Evolutionary conservation across 2,113 vertebrate genomes (phyloP).

Genomic region (Oceanodroma tethys): DNA sequence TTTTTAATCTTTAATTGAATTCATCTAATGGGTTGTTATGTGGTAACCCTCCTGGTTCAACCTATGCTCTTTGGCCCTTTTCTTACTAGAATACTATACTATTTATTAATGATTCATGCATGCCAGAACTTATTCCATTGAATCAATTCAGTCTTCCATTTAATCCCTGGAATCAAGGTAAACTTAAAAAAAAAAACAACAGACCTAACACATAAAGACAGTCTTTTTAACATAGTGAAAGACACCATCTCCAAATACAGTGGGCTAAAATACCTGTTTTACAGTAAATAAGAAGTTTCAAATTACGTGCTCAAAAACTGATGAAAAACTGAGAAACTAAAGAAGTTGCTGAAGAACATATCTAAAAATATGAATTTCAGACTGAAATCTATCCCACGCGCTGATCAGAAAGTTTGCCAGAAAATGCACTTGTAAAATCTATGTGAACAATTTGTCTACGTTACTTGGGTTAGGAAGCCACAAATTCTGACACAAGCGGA

Average conservation of each 20-base stretch:
- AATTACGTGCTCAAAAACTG: neutral
- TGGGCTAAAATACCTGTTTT: neutral
- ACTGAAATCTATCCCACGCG: neutral
- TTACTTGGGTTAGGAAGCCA: neutral
- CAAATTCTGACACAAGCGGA: neutral
- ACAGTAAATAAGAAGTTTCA: neutral
- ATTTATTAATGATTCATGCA: neutral
- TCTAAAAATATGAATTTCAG: neutral
- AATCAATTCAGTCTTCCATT: neutral
- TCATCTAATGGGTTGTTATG: rapidly evolving
- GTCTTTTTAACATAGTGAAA: neutral
- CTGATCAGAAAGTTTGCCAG: neutral
- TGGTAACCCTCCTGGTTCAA: neutral
- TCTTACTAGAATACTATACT: neutral
- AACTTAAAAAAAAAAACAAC: neutral
- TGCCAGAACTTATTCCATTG: neutral
- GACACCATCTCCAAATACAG: neutral
- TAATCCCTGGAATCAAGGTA: neutral
- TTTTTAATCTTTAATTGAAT: neutral
- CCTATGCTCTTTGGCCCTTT: neutral
- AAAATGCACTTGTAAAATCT: neutral
- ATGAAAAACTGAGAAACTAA: neutral
- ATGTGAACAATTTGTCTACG: neutral
- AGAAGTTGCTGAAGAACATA: neutral
- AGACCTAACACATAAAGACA: neutral